Percentiles rank a stretch among this genome's conserved stretches.
These are phyloP conservation scores for Solea senegalensis DNA, from an alignment of 2,113 vertebrate genomes.

Conservation along the genomic window DNA sequence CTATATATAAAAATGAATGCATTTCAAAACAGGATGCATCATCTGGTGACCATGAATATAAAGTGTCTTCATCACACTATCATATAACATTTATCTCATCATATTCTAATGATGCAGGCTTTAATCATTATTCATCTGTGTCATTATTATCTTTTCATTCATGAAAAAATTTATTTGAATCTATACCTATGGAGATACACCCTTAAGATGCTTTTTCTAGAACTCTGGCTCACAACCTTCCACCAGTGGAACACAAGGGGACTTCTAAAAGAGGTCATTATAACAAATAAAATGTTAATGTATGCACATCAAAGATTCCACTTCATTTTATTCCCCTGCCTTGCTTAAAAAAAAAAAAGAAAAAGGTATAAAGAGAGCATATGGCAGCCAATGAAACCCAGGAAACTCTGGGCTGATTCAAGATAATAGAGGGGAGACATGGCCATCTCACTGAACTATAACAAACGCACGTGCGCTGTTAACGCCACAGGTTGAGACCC, in stretches of 20 bases:
- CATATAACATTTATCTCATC: too few relatives aligned
- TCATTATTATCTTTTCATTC: background rate
- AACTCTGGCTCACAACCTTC: constrained; percentile 52
- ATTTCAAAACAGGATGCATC: background rate
- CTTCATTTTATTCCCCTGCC: constrained; percentile 41
- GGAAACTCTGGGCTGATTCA: constrained; percentile 49
- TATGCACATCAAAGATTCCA: constrained; percentile 61
- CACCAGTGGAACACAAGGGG: constrained; percentile 42
- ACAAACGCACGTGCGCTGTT: constrained; percentile 1
- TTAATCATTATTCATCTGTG: background rate
- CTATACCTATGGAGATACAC: constrained; percentile 14
- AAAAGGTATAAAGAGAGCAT: constrained; percentile 51
- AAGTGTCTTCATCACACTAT: too few relatives aligned
- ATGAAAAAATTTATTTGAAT: too few relatives aligned
- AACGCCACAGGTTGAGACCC: background rate
- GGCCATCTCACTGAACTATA: constrained; percentile 20
- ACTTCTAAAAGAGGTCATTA: constrained; percentile 41
- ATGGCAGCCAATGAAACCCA: constrained; percentile 43
- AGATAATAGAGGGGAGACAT: constrained; percentile 22
- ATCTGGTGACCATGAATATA: background rate
- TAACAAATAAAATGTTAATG: constrained; percentile 26
- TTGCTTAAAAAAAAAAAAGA: constrained; percentile 44
- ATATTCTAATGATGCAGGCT: background rate
- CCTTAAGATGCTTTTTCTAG: constrained; percentile 46
- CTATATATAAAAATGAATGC: background rate